Conservation (phyloP, 2,113 vertebrate species). For the Bungarus multicinctus region DNA sequence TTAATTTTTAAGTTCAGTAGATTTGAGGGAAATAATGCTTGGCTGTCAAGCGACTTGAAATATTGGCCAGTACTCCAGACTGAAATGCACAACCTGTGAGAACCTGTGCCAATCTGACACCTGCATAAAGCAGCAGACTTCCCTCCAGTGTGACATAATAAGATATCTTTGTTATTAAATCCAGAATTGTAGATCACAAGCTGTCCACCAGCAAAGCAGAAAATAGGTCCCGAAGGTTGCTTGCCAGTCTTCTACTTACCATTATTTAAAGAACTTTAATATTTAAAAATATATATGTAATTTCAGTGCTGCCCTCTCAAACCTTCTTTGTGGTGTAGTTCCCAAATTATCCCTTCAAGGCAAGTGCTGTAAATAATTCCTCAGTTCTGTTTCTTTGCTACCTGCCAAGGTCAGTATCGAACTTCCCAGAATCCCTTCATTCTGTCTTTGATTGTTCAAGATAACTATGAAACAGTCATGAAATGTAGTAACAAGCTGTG, state of each 20-base stretch:
- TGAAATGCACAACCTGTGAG: slow-evolving; percentile 23
- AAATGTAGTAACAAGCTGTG: no score
- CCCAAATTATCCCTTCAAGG: slow-evolving; percentile 55
- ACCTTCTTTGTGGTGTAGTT: slow-evolving; percentile 26
- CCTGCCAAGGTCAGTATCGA: slow-evolving; percentile 58
- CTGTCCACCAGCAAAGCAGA: background rate
- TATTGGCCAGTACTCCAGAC: slow-evolving; percentile 28
- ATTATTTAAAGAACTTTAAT: slow-evolving; percentile 59
- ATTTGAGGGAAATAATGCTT: background rate
- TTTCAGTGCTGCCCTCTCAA: slow-evolving; percentile 28
- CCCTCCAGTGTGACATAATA: slow-evolving; percentile 45
- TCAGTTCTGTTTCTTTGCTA: slow-evolving; percentile 38
- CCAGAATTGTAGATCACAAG: slow-evolving; percentile 31
- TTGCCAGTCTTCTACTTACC: no score
- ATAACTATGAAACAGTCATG: slow-evolving; percentile 53
- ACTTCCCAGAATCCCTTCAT: slow-evolving; percentile 36
- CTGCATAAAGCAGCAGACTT: slow-evolving; percentile 39
- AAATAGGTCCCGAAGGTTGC: slow-evolving; percentile 57
- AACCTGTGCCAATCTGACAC: slow-evolving; percentile 35
- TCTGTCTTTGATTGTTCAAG: slow-evolving; percentile 42
- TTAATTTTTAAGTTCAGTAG: slow-evolving; percentile 25
- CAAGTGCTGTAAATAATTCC: slow-evolving; percentile 54
- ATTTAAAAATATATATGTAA: slow-evolving; percentile 54
- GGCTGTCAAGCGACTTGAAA: slow-evolving; percentile 4
- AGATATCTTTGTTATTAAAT: slow-evolving; percentile 62